phyloP scores from a whole-genome alignment of 1,140 invertebrate genomes.

The Catajapyx aquilonaris region DNA sequence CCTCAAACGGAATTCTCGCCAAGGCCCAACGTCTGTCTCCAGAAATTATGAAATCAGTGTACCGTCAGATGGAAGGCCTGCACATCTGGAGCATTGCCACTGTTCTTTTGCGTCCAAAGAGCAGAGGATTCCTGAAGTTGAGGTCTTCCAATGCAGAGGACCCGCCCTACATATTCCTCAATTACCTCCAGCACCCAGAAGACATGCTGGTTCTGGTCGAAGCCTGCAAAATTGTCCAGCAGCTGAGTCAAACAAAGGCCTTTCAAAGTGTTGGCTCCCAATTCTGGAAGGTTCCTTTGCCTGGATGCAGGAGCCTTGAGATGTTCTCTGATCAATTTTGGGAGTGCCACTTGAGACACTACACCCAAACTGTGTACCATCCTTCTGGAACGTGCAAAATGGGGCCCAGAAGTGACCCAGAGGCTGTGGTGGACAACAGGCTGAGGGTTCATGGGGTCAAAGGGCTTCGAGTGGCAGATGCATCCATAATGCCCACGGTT shows the following conservation, averaged over 20 bases:
- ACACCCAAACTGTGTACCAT: conserved; percentile 17
- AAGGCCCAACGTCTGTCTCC: conserved; percentile 38
- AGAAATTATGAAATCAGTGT: conserved; percentile 40
- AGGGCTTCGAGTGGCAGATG: conserved; percentile 19
- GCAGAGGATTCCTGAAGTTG: conserved; percentile 13
- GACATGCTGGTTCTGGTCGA: conserved; percentile 15
- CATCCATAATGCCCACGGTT: conserved; percentile 17
- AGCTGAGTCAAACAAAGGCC: conserved; percentile 5
- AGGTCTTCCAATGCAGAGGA: conserved; percentile 10
- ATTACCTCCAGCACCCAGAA: conserved; percentile 13
- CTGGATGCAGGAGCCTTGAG: conserved; percentile 12
- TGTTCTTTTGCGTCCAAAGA: conserved; percentile 12
- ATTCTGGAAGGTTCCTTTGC: conserved; percentile 8
- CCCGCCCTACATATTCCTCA: conserved; percentile 14
- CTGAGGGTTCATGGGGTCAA: conserved; percentile 16
- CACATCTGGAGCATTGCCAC: conserved; percentile 10
- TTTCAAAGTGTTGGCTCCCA: conserved; percentile 20
- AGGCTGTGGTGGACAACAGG: conserved; percentile 19
- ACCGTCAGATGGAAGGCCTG: conserved; percentile 25
- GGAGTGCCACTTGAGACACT: conserved; percentile 13
- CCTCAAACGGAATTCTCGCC: conserved; percentile 64
- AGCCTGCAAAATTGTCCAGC: conserved; percentile 5
- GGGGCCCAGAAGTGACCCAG: conserved; percentile 15
- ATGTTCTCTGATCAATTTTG: conserved; percentile 14
- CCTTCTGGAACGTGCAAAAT: conserved; percentile 22